phyloP scores from a whole-genome alignment of 1,140 invertebrate species.

The Grapholita molesta region DNA sequence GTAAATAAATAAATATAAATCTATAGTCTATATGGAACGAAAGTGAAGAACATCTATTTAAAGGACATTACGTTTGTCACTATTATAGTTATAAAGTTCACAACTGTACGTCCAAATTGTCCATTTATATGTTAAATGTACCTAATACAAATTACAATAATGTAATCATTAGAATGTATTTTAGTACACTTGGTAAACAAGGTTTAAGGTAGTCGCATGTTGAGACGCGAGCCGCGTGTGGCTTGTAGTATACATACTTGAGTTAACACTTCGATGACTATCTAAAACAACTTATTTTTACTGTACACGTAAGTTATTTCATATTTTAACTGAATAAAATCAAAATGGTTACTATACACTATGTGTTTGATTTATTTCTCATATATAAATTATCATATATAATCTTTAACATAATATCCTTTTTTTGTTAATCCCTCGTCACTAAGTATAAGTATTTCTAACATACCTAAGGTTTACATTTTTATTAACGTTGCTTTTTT shows the following conservation, averaged over 20 bases:
- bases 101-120: constrained; percentile 77
- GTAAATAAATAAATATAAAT: constrained; percentile 21
- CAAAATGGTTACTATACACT: constrained; percentile 72
- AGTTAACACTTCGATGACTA: constrained; percentile 64
- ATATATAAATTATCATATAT: background rate
- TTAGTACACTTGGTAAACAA: constrained; percentile 56
- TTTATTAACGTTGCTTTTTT: too few relatives aligned
- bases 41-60: constrained; percentile 59
- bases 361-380: constrained; percentile 47
- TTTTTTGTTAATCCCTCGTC: too few relatives aligned
- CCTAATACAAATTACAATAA: constrained; percentile 76
- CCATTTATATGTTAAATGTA: constrained; percentile 74
- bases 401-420: too few relatives aligned
- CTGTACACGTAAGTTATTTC: constrained; percentile 77
- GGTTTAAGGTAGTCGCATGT: constrained; percentile 51
- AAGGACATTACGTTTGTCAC: constrained; percentile 59
- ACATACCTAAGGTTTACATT: too few relatives aligned
- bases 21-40: constrained; percentile 64
- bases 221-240: constrained; percentile 40
- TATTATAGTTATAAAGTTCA: constrained; percentile 60
- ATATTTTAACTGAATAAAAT: constrained; percentile 78
- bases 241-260: constrained; percentile 54
- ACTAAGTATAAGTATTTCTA: too few relatives aligned
- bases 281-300: constrained; percentile 76
- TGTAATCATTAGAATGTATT: constrained; percentile 73